Conservation (phyloP, 2,888 invertebrate genomes). For the Eudasyphora cyanicolor region DNA sequence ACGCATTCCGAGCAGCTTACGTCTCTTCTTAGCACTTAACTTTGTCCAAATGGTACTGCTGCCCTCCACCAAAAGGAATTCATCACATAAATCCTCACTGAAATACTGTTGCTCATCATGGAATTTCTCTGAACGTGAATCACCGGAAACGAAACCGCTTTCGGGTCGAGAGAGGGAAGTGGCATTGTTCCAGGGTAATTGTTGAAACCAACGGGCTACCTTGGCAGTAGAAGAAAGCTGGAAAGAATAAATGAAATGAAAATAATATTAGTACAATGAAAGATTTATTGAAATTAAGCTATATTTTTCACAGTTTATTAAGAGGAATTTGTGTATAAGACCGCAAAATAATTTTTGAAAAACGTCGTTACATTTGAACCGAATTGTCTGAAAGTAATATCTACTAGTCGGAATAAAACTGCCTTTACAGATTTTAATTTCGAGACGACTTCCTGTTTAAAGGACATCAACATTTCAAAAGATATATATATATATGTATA, state of each 20-base stretch:
- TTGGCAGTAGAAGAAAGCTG: constrained; percentile 89
- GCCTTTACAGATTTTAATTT: too few relatives aligned
- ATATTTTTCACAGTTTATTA: too few relatives aligned
- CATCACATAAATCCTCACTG: constrained; percentile 81
- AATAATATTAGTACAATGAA: background rate
- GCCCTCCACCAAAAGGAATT: constrained; percentile 84
- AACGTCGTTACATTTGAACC: too few relatives aligned
- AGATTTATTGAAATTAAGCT: too few relatives aligned
- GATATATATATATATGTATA: too few relatives aligned
- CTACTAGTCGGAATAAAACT: too few relatives aligned
- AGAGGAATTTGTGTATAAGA: too few relatives aligned
- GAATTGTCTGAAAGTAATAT: too few relatives aligned
- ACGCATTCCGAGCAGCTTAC: constrained; percentile 85
- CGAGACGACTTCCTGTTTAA: too few relatives aligned
- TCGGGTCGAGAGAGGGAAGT: constrained; percentile 86
- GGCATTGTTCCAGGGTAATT: constrained; percentile 81
- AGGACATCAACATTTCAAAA: too few relatives aligned
- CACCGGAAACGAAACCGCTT: constrained; percentile 88
- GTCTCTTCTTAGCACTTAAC: constrained; percentile 86
- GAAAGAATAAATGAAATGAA: background rate
- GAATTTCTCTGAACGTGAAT: constrained; percentile 82
- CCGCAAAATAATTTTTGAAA: too few relatives aligned
- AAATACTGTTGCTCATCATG: constrained; percentile 80
- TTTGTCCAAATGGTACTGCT: constrained; percentile 85
- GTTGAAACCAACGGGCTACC: constrained; percentile 90